These are phyloP conservation scores for Drosophila kambysellisi DNA, from an alignment of 2,888 invertebrate genomes.

Conservation along the genomic window DNA sequence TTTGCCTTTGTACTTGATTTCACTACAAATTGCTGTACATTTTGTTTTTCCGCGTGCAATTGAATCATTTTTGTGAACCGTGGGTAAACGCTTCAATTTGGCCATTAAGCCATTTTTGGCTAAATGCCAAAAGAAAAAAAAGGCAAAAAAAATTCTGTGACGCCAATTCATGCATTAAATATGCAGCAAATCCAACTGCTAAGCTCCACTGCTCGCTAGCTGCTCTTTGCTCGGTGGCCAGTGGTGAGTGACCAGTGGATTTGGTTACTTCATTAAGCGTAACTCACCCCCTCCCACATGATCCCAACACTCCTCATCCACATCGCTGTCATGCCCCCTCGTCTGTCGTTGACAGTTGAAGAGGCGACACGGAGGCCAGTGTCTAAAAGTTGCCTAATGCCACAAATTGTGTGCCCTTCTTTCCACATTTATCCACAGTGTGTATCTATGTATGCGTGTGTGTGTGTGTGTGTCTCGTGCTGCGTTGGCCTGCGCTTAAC, in stretches of 20 bases:
- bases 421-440: constrained; percentile 34
- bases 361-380: constrained; percentile 40
- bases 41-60: constrained; percentile 10
- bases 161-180: constrained; percentile 76
- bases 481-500: constrained; percentile 58
- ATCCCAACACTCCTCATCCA: constrained; percentile 2
- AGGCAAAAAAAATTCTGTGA: constrained; percentile 29
- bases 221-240: constrained; percentile 16
- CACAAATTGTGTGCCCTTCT: constrained; percentile 59
- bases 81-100: constrained; percentile 72
- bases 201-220: constrained; percentile 43
- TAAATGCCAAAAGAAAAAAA: constrained; percentile 60
- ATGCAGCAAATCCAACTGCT: constrained; percentile 76
- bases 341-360: constrained; percentile 68
- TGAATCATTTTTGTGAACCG: constrained; percentile 35
- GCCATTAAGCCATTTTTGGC: constrained; percentile 67
- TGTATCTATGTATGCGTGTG: background rate
- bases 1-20: background rate
- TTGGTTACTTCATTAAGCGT: constrained; percentile 74
- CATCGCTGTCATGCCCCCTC: background rate
- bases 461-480: constrained; percentile 14
- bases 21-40: background rate
- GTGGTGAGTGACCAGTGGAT: constrained; percentile 67
- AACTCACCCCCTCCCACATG: background rate
- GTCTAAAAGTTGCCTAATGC: constrained; percentile 71